Percentiles rank a stretch among this genome's conserved stretches.
Conservation (phyloP, 2,797 vertebrate genomes). For the Melanotaenia pygmaea region DNA sequence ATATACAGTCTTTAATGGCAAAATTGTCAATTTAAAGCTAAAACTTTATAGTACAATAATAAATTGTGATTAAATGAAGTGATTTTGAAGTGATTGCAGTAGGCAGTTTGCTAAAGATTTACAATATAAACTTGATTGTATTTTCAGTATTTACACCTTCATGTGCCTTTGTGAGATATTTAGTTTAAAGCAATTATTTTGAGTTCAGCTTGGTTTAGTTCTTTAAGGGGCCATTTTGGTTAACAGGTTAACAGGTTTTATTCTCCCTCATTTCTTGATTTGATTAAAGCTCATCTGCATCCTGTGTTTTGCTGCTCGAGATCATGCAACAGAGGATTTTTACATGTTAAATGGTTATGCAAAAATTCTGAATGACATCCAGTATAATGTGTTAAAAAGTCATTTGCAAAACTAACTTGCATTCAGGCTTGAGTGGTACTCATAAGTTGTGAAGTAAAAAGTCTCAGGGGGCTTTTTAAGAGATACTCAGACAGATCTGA, state of each 20-base stretch:
- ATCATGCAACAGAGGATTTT: too few species aligned
- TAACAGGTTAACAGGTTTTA: not conserved
- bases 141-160: too few species aligned
- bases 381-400: not conserved
- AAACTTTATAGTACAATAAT: too few species aligned
- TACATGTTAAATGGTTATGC: not conserved
- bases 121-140: too few species aligned
- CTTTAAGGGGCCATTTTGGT: too few species aligned
- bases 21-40: too few species aligned
- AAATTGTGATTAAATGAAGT: too few species aligned
- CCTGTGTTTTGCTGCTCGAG: not conserved
- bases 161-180: too few species aligned
- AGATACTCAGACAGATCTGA: not conserved
- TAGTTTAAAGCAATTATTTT: too few species aligned
- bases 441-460: not conserved
- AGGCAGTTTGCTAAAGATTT: too few species aligned
- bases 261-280: not conserved
- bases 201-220: too few species aligned
- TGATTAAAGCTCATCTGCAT: not conserved
- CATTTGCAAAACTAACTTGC: not conserved
- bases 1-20: not conserved
- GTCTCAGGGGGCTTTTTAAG: slow-evolving; percentile 4
- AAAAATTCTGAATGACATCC: not conserved
- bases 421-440: not conserved
- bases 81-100: too few species aligned